Base-by-base conservation (phyloP, 2,888 invertebrate genomes). In the Lithophane leautieri region DNA sequence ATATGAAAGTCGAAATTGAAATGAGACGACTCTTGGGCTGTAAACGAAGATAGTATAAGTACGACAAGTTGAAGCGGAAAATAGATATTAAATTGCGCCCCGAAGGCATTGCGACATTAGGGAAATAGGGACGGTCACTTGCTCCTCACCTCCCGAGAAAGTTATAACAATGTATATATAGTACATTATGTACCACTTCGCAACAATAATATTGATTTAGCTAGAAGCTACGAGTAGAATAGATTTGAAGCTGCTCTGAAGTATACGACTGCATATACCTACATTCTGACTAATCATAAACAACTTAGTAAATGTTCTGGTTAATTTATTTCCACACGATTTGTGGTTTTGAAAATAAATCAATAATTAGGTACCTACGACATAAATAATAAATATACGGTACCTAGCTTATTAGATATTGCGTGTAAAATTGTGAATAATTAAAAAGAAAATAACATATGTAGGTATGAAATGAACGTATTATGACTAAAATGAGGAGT, bases 51-150 rank as follows among this genome's bases (percentile, higher is more conserved):
- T 4, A 14, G 7, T 56, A 12, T 25, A 56, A 0, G n/a, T 66
- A 47, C 66, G 40, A 62, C 34, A 65, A 73, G 56, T 6, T 72
- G 42, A 65, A 67, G 73, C 63, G 71, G 75, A 75, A 85, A 82
- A 82, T 80, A 73, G 70, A 76, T 75, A 68, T 74, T n/a, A n/a
- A n/a, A n/a, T n/a, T 85, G 69, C 71, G 78, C 75, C 86, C 78
- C 62, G 74, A 62, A 78, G 86, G 83, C 71, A 73, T 67, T 85
- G 65, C 71, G 62, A 74, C 50, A 54, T 67, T 42, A 54, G 81
- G 61, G 76, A 76, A 66, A 54, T 79, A 70, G 80, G 85, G 78
- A 61, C 68, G 42, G 63, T 61, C 72, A 60, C 78, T 50, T 63
- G 47, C 70, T 42, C 52, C 61, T 58, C 42, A 34, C 54, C 61